A percentile compares a stretch with the other conserved stretches of the same genome.
phyloP scores from a whole-genome alignment of 1,140 invertebrate genomes.

The Triops longicaudatus region DNA sequence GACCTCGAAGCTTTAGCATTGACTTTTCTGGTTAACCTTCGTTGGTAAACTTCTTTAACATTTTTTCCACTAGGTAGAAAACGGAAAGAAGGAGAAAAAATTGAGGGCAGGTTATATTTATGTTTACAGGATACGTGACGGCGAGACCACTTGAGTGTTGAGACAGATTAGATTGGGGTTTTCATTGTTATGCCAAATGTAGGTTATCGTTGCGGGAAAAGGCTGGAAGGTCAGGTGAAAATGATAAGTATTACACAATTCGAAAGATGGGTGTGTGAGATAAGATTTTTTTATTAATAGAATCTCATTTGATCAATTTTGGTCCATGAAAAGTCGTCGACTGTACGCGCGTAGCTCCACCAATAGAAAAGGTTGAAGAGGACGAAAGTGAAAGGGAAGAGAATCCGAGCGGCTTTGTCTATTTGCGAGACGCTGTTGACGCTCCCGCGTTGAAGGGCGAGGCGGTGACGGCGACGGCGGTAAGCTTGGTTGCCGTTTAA shows the following conservation, averaged over 20 bases:
- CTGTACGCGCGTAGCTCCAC: conserved; percentile 56
- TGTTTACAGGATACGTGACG: background rate
- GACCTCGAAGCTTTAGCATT: background rate
- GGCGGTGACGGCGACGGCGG: conserved; percentile 18
- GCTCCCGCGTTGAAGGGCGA: conserved; percentile 30
- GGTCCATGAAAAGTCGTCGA: background rate
- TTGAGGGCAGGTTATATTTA: background rate
- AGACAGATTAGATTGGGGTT: background rate
- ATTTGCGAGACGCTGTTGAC: conserved; percentile 70
- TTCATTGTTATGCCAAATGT: background rate
- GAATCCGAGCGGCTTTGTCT: conserved; percentile 59
- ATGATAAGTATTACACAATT: background rate
- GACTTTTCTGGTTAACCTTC: background rate
- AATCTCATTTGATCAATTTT: background rate
- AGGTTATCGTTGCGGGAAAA: background rate
- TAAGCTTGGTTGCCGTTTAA: background rate
- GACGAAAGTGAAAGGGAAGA: conserved; percentile 66
- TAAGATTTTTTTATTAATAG: background rate
- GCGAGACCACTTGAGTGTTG: background rate
- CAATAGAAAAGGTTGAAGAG: conserved; percentile 71
- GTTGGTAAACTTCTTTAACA: background rate
- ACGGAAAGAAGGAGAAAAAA: background rate
- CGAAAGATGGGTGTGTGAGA: background rate
- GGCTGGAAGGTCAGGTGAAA: background rate
- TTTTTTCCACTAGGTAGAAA: background rate